phyloP scores from a whole-genome alignment of 2,797 vertebrate species.

The Sparus aurata region DNA sequence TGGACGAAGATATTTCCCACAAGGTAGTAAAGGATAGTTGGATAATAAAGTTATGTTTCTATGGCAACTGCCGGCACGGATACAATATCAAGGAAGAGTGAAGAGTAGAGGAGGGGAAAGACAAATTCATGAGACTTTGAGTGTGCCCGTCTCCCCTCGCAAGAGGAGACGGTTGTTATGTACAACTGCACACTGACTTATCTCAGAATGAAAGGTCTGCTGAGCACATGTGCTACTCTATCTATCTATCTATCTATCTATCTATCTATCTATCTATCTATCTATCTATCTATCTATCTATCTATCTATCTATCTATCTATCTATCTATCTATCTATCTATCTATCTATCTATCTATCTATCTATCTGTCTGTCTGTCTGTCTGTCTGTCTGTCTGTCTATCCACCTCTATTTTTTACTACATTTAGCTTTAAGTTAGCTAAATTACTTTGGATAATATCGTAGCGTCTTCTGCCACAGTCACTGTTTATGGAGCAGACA shows the following conservation, averaged over 20 bases:
- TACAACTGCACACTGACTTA: conserved; percentile 29
- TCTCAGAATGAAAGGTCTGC: conserved; percentile 11
- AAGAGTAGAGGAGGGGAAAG: conserved; percentile 47
- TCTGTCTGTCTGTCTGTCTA: conserved; percentile 4
- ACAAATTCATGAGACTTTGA: conserved; percentile 57
- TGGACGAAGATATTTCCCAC: conserved; percentile 78
- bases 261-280: background rate
- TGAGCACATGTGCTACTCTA: conserved; percentile 5
- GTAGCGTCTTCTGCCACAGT: background rate
- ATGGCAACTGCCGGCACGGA: conserved; percentile 78
- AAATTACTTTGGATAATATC: too few species aligned
- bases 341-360: conserved; percentile 11
- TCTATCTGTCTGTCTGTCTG: conserved; percentile 1
- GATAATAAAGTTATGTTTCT: conserved; percentile 83
- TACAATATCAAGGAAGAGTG: conserved; percentile 67
- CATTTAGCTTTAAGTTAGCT: background rate
- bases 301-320: conserved; percentile 2
- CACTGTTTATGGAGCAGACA: background rate
- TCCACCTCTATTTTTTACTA: background rate
- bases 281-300: background rate
- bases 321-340: background rate
- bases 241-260: background rate
- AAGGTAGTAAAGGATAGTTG: conserved; percentile 76
- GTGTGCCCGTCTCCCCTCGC: conserved; percentile 17
- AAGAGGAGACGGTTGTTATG: conserved; percentile 34